Conservation (phyloP, 2,888 invertebrate genomes). For the Eupeodes latifasciatus region DNA sequence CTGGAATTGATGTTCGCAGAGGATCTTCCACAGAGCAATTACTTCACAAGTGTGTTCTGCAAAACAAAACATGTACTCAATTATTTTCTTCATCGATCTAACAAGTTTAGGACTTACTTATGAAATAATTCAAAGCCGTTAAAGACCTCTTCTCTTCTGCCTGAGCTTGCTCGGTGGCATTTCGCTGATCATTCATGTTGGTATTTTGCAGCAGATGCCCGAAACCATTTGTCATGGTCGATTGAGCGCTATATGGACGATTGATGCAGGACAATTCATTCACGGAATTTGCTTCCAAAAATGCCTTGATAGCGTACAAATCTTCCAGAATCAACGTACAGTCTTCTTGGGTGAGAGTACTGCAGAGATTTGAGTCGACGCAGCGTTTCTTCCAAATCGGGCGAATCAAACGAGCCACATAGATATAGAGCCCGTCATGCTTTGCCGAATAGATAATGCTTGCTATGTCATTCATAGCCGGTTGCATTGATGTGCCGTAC, state of each 20-base stretch:
- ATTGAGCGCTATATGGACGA: conserved; percentile 78
- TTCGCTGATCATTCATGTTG: conserved; percentile 80
- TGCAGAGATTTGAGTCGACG: conserved; percentile 88
- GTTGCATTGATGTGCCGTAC: conserved; percentile 69
- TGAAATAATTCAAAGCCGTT: conserved; percentile 90
- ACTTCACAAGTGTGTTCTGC: conserved; percentile 92
- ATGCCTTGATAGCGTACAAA: conserved; percentile 90
- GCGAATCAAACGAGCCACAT: conserved; percentile 93
- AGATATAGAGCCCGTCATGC: conserved; percentile 97
- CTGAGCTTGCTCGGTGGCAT: conserved; percentile 84
- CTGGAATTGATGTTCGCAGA: conserved; percentile 96
- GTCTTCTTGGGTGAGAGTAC: conserved; percentile 89
- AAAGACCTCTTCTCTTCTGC: conserved; percentile 91
- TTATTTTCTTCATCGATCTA: background rate
- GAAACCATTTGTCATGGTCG: conserved; percentile 79
- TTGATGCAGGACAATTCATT: conserved; percentile 82
- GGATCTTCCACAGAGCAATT: conserved; percentile 95
- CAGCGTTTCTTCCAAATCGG: conserved; percentile 95
- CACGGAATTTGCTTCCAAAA: conserved; percentile 89
- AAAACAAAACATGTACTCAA: conserved; percentile 5
- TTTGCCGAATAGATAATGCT: conserved; percentile 89
- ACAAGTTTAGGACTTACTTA: conserved; percentile 84
- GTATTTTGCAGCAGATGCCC: conserved; percentile 78
- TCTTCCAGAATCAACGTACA: conserved; percentile 90
- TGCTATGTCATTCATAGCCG: conserved; percentile 78